Percentiles rank a stretch among this genome's conserved stretches.
Conservation (phyloP, 2,888 invertebrate genomes). For the Nematopogon swammerdamellus region DNA sequence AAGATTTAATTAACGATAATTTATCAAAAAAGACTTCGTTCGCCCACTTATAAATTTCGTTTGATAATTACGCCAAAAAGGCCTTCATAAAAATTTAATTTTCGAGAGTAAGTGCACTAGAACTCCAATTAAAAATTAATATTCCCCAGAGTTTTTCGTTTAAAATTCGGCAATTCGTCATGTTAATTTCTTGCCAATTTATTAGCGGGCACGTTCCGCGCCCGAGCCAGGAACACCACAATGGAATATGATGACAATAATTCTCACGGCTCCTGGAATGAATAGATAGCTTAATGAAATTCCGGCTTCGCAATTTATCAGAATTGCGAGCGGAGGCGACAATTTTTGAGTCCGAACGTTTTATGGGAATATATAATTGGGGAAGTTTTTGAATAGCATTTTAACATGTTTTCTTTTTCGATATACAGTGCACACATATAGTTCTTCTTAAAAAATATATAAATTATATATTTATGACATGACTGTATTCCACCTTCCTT, state of each 20-base stretch:
- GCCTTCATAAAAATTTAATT: neutral
- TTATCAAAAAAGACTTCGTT: too few species aligned
- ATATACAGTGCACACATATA: too few species aligned
- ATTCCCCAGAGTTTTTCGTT: neutral
- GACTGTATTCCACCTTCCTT: too few species aligned
- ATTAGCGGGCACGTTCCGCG: neutral
- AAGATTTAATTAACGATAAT: too few species aligned
- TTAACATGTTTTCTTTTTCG: too few species aligned
- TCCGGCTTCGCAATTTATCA: constrained; percentile 17
- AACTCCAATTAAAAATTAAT: neutral
- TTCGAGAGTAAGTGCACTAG: neutral
- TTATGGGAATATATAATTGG: neutral
- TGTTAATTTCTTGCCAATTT: neutral
- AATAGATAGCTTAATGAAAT: constrained; percentile 19
- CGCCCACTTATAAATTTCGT: too few species aligned
- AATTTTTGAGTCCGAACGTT: constrained; percentile 4
- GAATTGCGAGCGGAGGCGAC: constrained; percentile 17
- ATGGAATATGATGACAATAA: neutral
- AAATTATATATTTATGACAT: too few species aligned
- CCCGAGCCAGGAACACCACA: neutral
- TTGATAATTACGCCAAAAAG: neutral
- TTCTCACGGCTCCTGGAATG: constrained; percentile 10
- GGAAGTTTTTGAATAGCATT: neutral
- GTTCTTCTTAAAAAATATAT: too few species aligned
- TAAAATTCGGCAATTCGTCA: neutral